Evolutionary conservation across 35 echinoderm and acorn worm genomes (phyloP).

Genomic region (Ophiothrix spiculata): DNA sequence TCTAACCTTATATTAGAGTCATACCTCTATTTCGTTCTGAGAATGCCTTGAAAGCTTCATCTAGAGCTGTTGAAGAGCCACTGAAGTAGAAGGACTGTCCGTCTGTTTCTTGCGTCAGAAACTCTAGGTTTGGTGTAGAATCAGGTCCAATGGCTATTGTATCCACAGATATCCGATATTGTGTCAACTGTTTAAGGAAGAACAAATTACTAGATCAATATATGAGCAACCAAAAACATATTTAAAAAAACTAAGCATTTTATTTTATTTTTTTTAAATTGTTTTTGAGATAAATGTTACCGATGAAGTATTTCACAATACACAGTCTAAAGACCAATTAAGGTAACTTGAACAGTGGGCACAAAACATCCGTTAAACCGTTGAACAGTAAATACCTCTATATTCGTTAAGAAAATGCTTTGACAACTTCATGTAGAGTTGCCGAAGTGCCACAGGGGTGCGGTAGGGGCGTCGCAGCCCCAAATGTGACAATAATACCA

Average conservation of each 20-base stretch:
- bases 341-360: no score
- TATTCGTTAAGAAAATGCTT: not conserved
- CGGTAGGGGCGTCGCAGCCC: no score
- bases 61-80: not conserved
- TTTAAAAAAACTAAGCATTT: not conserved
- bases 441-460: not conserved
- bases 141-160: slow-evolving; percentile 51
- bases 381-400: not conserved
- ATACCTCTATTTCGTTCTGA: not conserved
- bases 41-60: not conserved
- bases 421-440: not conserved
- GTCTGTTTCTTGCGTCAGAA: slow-evolving; percentile 26
- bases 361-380: no score
- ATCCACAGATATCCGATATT: slow-evolving; percentile 42
- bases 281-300: not conserved
- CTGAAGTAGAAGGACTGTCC: slow-evolving; percentile 33
- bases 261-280: no score
- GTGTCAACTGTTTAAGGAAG: not conserved
- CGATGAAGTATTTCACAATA: no score
- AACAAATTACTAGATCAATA: not conserved
- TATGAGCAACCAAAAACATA: not conserved
- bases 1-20: no score
- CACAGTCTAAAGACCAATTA: no score
- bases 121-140: slow-evolving; percentile 30
- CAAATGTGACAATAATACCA: no score